These are phyloP conservation scores for Tragelaphus imberbis DNA, from an alignment of 2,113 vertebrate genomes.

Conservation along the genomic window DNA sequence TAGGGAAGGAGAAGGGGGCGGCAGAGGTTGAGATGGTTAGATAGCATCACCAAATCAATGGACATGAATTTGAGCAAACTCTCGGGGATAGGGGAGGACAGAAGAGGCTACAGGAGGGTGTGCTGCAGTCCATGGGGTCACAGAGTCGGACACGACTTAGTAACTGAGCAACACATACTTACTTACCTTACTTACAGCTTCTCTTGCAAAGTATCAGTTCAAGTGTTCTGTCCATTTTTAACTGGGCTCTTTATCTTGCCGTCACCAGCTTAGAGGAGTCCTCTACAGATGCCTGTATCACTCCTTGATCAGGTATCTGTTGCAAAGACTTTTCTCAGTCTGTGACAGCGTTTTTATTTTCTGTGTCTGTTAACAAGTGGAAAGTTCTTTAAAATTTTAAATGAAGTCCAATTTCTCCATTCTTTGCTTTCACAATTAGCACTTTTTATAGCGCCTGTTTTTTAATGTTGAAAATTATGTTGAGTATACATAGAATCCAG, in stretches of 20 bases:
- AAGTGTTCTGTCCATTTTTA: not conserved
- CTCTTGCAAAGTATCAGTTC: not conserved
- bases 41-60: rapidly evolving
- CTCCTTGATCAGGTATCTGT: not conserved
- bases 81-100: not conserved
- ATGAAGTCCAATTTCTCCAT: not conserved
- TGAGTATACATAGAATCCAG: not conserved
- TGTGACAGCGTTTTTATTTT: not conserved
- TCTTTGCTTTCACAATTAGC: not conserved
- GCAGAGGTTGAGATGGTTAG: not conserved
- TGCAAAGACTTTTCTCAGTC: not conserved
- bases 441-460: not conserved
- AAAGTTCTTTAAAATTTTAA: not conserved
- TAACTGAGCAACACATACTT: not conserved
- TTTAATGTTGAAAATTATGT: not conserved
- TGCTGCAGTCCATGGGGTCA: not conserved
- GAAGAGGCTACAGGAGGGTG: not conserved
- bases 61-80: not conserved
- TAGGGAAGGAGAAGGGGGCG: too few species aligned
- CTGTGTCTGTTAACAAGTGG: not conserved
- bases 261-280: too few species aligned
- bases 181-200: rapidly evolving
- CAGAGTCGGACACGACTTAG: not conserved
- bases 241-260: not conserved
- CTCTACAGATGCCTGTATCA: not conserved